These are phyloP conservation scores for Sphaerophoria rueppellii DNA, from an alignment of 2,888 invertebrate genomes.

Conservation along the genomic window DNA sequence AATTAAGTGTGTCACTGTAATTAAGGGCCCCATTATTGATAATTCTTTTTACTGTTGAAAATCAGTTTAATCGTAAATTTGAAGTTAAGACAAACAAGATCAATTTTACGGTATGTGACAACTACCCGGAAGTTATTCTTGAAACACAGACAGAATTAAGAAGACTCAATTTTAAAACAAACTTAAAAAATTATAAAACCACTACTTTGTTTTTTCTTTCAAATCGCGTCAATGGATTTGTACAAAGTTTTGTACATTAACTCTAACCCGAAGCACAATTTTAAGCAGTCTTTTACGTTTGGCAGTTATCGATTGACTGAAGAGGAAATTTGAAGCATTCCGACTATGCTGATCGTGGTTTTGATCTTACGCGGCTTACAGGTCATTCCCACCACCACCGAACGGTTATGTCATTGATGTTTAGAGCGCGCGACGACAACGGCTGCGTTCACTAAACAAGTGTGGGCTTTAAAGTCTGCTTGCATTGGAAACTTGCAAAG, in stretches of 20 bases:
- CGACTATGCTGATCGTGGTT: constrained; percentile 55
- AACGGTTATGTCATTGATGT: constrained; percentile 42
- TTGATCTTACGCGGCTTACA: constrained; percentile 50
- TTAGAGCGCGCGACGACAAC: constrained; percentile 13
- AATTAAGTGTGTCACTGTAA: background rate
- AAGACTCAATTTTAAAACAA: constrained; percentile 10
- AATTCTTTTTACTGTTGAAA: background rate
- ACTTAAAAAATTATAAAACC: too few species aligned
- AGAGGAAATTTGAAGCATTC: constrained; percentile 73
- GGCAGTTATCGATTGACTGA: constrained; percentile 80
- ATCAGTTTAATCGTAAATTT: constrained; percentile 21
- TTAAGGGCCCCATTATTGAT: background rate
- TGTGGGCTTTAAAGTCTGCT: constrained; percentile 28
- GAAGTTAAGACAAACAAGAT: constrained; percentile 33
- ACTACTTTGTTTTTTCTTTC: constrained; percentile 10
- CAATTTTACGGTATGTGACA: constrained; percentile 41
- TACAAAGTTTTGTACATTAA: too few species aligned
- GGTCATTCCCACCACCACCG: constrained; percentile 60
- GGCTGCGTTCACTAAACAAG: background rate
- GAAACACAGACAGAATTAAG: constrained; percentile 34
- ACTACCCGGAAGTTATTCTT: constrained; percentile 24
- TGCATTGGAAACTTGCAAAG: constrained; percentile 48
- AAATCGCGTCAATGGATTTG: too few species aligned
- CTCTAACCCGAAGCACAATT: background rate
- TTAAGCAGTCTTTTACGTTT: constrained; percentile 77